Base-by-base conservation (phyloP, 2,113 vertebrate species). In the Regulus satrapa region DNA sequence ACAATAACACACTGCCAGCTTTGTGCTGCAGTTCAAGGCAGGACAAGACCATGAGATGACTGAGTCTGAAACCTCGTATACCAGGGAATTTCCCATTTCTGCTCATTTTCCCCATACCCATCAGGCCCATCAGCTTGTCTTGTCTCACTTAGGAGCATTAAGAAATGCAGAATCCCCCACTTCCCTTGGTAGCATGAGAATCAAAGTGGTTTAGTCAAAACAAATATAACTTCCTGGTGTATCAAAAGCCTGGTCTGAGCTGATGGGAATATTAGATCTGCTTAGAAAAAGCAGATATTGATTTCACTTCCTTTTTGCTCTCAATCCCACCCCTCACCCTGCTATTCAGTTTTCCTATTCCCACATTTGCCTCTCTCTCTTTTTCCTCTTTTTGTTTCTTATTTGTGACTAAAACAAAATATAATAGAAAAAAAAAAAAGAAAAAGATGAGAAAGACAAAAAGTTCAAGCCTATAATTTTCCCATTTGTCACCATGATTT, bases 261-360 rank as follows among this genome's bases (percentile, higher is more conserved):
- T 95, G 69, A 72, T 0, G 5, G 69, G 76, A 87, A 73, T 64
- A 41, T 12, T 68, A 91, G 56, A 85, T 86, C 29, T 63, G 12
- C 52, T 84, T 59, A 71, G 43, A 75, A 94, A 80, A 89, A 63
- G 41, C 73, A 89, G 71, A 96, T 89, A 79, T 52, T 19, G 3
- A 31, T 92, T 88, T 91, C 34, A 66, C 77, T 95, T 89, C 84
- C 77, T 82, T 69, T 94, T 85, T 49, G 69, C 24, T 82, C 14
- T 45, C 85, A 88, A 43, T 54, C 62, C 26, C 15, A 8, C 32
- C 54, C n/a, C 40, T 72, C 67, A n/a, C 32, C 28, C 29, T 12
- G 1, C 75, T 64, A 59, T n/a, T 79, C 36, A 34, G 18, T 51
- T 41, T 73, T 76, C 46, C 61, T 68, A 81, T 84, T 46, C 76